Evolutionary conservation across 2,113 vertebrate species (phyloP).

Genomic region (Bettongia penicillata): DNA sequence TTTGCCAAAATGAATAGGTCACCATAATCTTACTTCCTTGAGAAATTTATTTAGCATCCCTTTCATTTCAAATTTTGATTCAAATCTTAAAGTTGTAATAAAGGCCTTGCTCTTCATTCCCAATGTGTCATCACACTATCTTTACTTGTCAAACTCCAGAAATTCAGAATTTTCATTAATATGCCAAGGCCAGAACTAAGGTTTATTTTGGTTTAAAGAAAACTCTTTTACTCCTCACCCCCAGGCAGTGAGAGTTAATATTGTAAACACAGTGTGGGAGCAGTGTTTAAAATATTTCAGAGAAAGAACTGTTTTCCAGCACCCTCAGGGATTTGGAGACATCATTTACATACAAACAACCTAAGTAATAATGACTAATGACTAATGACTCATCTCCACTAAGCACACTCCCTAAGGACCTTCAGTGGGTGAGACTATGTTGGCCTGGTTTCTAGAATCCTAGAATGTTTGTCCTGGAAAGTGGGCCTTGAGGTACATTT

Average conservation of each 20-base stretch:
- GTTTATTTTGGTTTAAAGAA: slow-evolving; percentile 29
- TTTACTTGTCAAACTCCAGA: slow-evolving; percentile 1
- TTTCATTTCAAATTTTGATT: slow-evolving; percentile 10
- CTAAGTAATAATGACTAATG: slow-evolving; percentile 19
- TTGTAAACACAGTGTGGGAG: slow-evolving; percentile 28
- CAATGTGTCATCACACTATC: not conserved
- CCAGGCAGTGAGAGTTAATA: not conserved
- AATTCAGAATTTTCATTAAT: slow-evolving; percentile 39
- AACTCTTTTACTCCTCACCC: not conserved
- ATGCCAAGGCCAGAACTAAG: not conserved
- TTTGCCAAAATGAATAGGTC: slow-evolving; percentile 5
- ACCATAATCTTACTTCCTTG: slow-evolving; percentile 1
- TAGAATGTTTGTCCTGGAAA: not conserved
- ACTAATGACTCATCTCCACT: slow-evolving; percentile 19
- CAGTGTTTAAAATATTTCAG: slow-evolving; percentile 37
- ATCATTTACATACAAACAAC: not conserved
- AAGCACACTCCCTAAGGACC: not conserved
- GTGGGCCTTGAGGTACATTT: not conserved
- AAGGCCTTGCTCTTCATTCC: not conserved
- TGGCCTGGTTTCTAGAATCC: not conserved
- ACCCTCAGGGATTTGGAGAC: slow-evolving; percentile 39
- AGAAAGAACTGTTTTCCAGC: slow-evolving; percentile 35
- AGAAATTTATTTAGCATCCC: not conserved
- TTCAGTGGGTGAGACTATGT: not conserved
- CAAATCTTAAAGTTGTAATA: not conserved